Evolutionary conservation across 2,113 vertebrate species (phyloP), one percentile per base, ranked within the genome.

Genomic region (Dryoscopus gambensis): DNA sequence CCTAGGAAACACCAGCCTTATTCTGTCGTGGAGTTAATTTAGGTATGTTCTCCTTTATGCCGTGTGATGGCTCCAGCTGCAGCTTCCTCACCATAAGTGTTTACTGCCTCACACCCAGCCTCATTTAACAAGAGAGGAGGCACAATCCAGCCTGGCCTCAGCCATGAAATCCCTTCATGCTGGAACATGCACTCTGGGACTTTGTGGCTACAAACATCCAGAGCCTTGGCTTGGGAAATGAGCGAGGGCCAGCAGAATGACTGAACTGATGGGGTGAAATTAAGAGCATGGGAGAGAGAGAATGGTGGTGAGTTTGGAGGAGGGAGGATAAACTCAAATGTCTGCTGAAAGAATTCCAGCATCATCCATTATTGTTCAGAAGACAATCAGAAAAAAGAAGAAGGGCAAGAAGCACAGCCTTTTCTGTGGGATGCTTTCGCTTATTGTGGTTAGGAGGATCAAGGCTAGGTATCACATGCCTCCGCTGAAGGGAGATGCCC

Each of bases 171-270:
- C 39, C 17, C 76, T 71, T 46, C 37, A 1, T 31, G 55, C 76
- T 84, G 71, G 44, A 42, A 24, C 40, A 70, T 0, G 1, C 0
- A 0, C 79, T 33, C 55, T 52, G 50, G 57, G 67, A 27, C 63
- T 55, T 46, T 1, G 3, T 46, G 59, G 78, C 70, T 39, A 42
- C 11, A 6, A 74, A 59, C 10, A 11, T 3, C 16, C 0, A 25
- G 20, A 69, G 11, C 55, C 56, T 37, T 10, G 24, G 25, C 65
- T 71, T 49, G 40, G 42, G 55, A 77, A 92, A 35, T 21, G 12
- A 71, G 15, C 14, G 1, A 13, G 39, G 78, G 11, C 30, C 62
- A 69, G 57, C 28, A 94, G 78, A 62, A 64, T 69, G 33, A 4
- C 16, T 27, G 40, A 60, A 57, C 15, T 79, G 37, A 37, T 3